Conservation (phyloP, 1,140 invertebrate genomes). For the Dendroctonus valens region DNA sequence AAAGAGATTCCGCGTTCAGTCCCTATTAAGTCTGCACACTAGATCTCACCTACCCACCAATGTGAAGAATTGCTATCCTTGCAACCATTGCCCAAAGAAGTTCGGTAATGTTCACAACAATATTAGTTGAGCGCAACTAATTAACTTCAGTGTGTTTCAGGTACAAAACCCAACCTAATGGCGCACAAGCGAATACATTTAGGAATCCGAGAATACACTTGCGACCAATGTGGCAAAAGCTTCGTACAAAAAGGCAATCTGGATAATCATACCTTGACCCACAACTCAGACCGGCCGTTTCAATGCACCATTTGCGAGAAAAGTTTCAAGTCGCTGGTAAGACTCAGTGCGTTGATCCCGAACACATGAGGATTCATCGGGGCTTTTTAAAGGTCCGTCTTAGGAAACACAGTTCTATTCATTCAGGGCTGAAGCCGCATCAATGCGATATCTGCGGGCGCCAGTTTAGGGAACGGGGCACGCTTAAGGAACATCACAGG, state of each 20-base stretch:
- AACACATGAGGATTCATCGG: background rate
- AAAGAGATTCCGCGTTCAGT: constrained; percentile 58
- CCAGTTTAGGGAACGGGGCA: constrained; percentile 65
- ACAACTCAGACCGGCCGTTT: constrained; percentile 51
- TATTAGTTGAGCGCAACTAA: background rate
- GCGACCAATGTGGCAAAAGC: constrained; percentile 62
- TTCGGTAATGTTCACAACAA: constrained; percentile 34
- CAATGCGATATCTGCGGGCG: constrained; percentile 72
- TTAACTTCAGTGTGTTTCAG: constrained; percentile 31
- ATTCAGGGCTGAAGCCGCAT: constrained; percentile 65
- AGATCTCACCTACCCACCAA: constrained; percentile 57
- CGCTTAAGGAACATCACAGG: constrained; percentile 60
- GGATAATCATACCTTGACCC: constrained; percentile 60
- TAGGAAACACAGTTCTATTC: constrained; percentile 41
- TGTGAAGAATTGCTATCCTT: constrained; percentile 57
- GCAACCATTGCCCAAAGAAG: constrained; percentile 60
- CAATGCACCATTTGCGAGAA: constrained; percentile 53
- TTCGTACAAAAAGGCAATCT: constrained; percentile 62
- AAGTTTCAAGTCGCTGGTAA: constrained; percentile 55
- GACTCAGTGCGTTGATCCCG: constrained; percentile 6
- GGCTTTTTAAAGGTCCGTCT: constrained; percentile 28
- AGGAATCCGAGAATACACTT: constrained; percentile 55
- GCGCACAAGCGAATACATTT: constrained; percentile 60
- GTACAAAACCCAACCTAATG: constrained; percentile 59
- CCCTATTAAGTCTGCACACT: constrained; percentile 56